These are phyloP conservation scores for Caranx ignobilis DNA, from an alignment of 2,113 vertebrate genomes.

Conservation along the genomic window DNA sequence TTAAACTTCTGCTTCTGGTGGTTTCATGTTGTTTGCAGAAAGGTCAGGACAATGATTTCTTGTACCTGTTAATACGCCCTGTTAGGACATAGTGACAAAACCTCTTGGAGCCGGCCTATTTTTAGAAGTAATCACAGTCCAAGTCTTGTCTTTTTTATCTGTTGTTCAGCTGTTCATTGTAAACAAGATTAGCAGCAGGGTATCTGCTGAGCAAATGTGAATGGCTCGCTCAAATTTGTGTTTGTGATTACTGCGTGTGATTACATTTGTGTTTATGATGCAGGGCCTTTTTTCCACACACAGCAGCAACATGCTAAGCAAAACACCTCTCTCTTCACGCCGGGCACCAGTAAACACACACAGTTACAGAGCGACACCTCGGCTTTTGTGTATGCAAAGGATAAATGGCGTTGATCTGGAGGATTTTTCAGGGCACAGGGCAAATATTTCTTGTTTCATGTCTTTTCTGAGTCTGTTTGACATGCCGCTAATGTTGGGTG, in stretches of 20 bases:
- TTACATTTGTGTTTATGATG: conserved; percentile 41
- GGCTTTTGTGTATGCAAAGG: conserved; percentile 31
- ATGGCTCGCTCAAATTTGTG: conserved; percentile 41
- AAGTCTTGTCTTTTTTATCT: conserved; percentile 49
- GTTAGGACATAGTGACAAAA: conserved; percentile 40
- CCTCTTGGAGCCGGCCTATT: conserved; percentile 29
- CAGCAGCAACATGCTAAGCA: conserved; percentile 29
- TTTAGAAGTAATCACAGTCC: conserved; percentile 45
- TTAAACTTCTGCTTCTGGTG: background rate
- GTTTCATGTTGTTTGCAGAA: conserved; percentile 18
- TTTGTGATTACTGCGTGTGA: conserved; percentile 42
- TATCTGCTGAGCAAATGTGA: conserved; percentile 38
- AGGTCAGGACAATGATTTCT: conserved; percentile 37
- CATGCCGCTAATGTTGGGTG: conserved; percentile 38
- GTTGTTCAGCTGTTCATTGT: conserved; percentile 38
- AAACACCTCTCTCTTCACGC: conserved; percentile 51
- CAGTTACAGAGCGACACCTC: conserved; percentile 36
- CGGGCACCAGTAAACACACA: conserved; percentile 45
- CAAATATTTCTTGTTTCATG: conserved; percentile 46
- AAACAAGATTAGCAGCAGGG: conserved; percentile 51
- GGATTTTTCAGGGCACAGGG: conserved; percentile 32
- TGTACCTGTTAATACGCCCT: conserved; percentile 35
- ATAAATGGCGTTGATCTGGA: conserved; percentile 35
- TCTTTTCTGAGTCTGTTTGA: conserved; percentile 51
- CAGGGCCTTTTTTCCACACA: conserved; percentile 15